Base-by-base conservation (phyloP, 2,797 vertebrate genomes). In the Microtus obscurus region DNA sequence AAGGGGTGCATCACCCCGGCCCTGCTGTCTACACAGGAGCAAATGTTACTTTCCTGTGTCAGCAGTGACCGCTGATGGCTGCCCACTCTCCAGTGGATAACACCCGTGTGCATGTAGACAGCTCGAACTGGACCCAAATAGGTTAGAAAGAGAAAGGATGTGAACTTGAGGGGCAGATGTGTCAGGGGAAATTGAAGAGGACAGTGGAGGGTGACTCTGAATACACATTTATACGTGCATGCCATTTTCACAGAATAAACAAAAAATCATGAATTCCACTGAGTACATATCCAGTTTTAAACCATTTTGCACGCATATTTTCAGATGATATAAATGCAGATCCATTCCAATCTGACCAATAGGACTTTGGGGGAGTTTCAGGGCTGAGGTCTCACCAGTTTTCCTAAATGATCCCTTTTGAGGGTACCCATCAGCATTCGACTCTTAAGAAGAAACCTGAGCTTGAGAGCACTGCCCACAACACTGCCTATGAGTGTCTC, bases 1-100 rank as follows among this genome's bases (percentile, higher is more conserved):
- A 71, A 71, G 19, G n/a, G 4, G 17, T 37, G 8, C 0, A 21
- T 6, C 9, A 21, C 4, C n/a, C n/a, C 0, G 0, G n/a, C n/a
- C 17, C n/a, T 0, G n/a, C n/a, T 37, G n/a, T 83, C 59, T 34
- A 16, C 27, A 31, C 2, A 9, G 23, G 37, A 63, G 37, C 25
- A 4, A 19, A 29, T 43, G 37, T 10, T 17, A 45, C 7, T 63
- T 21, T 6, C 31, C 29, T 83, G 81, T 43, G 27, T 65, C 27
- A 83, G 59, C 16, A 65, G 27, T 83, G 59, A 40, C 17, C 27
- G 12, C 81, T 31, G 80, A 40, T 16, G 25, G 23, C 37, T 81
- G 27, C 3, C 59, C 27, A 19, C 13, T 17, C 27, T 63, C 59
- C 27, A 63, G 10, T 83, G 81, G 16, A 43, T 82, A 65, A 12